Base-by-base conservation (phyloP, 1,140 invertebrate genomes). In the Eciton burchellii region DNA sequence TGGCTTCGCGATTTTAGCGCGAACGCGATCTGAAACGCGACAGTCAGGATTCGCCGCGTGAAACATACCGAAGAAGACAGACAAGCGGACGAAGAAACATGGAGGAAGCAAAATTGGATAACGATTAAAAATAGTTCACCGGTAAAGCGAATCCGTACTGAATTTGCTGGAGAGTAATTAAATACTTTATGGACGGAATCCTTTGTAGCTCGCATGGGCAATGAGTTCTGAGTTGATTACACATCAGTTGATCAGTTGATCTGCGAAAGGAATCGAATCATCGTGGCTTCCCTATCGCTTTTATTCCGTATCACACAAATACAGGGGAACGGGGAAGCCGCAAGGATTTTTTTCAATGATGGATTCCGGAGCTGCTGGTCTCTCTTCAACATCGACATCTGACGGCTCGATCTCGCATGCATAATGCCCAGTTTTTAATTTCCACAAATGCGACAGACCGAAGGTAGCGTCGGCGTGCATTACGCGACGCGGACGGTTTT, bases 381-480 rank as follows among this genome's bases (percentile, higher is more conserved):
- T 11, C 26, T 47, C 57, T 52, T 47, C 29, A n/a, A n/a, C 16
- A 9, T 47, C 6, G 41, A 21, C 21, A 1, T 66, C 35, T 56
- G n/a, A 21, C 19, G 19, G 12, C 16, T 52, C 49, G 70, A 62
- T 68, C 63, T 57, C n/a, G 35, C 62, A 68, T 79, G 59, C 63
- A 79, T 68, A 68, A 79, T 79, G 29, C 19, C 65, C 52, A 29
- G 65, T 76, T 76, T 6, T 76, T 76, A 76, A 76, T 76, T 76
- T 52, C 29, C 29, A 54, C 5, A 59, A n/a, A 52, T 24, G 19
- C 47, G 73, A 60, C 21, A 62, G 45, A 45, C 14, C 12, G 14
- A 57, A 54, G 52, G 41, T 19, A 66, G 41, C 63, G 21, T 21
- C 47, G 45, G 21, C 26, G 59, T 21, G 59, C 14, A 43, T 68